phyloP scores from a whole-genome alignment of 2,113 vertebrate genomes.

The Chaetura pelagica region DNA sequence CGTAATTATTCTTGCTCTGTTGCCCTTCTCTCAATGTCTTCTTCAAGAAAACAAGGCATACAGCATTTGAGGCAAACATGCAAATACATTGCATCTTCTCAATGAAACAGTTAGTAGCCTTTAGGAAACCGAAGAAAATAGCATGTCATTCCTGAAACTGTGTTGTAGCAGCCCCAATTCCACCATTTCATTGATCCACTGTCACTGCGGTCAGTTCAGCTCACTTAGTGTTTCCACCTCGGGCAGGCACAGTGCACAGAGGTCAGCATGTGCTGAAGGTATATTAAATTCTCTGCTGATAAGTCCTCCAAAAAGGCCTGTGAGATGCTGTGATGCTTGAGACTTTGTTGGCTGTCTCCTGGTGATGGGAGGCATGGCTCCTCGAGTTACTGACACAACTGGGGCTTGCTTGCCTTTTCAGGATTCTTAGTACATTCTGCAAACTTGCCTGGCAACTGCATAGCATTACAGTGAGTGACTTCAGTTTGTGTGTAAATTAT shows the following conservation, averaged over 20 bases:
- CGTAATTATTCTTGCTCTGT: fast-evolving
- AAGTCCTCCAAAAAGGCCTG: background rate
- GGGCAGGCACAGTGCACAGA: background rate
- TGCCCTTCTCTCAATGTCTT: background rate
- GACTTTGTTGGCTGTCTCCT: background rate
- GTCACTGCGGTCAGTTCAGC: background rate
- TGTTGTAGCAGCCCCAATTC: fast-evolving
- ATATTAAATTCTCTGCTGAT: background rate
- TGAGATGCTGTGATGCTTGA: background rate
- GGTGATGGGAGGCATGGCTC: background rate
- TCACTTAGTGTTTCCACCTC: background rate
- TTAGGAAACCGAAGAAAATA: background rate
- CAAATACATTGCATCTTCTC: background rate
- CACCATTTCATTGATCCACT: background rate
- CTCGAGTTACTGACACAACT: background rate
- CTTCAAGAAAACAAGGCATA: background rate
- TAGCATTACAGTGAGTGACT: background rate
- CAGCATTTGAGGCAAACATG: background rate
- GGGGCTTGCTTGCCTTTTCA: background rate
- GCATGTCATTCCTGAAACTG: background rate
- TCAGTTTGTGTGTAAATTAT: background rate
- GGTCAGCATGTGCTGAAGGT: background rate
- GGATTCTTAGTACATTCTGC: background rate
- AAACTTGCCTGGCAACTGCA: background rate
- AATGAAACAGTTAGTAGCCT: background rate